phyloP scores from a whole-genome alignment of 2,888 invertebrate genomes.

The Pollenia amentaria region DNA sequence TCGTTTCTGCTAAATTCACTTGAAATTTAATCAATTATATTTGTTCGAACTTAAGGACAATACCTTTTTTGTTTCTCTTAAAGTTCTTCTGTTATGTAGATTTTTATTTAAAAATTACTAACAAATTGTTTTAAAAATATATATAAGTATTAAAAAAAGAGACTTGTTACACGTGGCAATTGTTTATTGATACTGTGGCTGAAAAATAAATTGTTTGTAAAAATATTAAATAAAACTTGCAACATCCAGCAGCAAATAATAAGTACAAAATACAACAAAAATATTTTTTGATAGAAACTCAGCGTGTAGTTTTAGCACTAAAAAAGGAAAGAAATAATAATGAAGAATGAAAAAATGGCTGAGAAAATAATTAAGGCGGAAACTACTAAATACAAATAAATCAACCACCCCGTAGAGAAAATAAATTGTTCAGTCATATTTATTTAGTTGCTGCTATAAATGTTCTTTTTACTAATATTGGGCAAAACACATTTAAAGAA shows the following conservation, averaged over 20 bases:
- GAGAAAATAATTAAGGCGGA: conserved; percentile 56
- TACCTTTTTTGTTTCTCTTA: conserved; percentile 14
- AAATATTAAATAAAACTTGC: conserved; percentile 48
- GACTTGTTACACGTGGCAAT: conserved; percentile 58
- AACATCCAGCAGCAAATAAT: not conserved
- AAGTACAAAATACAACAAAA: not conserved
- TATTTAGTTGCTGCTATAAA: conserved; percentile 23
- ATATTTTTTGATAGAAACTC: conserved; percentile 23
- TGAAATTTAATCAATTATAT: conserved; percentile 12
- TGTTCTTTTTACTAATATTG: conserved; percentile 27
- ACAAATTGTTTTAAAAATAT: not conserved
- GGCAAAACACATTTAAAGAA: not conserved
- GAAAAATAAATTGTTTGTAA: conserved; percentile 43
- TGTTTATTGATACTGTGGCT: conserved; percentile 53
- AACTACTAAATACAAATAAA: conserved; percentile 50
- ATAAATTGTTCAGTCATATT: conserved; percentile 41
- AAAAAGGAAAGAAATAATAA: conserved; percentile 49
- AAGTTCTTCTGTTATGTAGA: not conserved
- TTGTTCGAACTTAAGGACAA: not conserved
- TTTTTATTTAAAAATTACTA: not conserved
- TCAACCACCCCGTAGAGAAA: conserved; percentile 31
- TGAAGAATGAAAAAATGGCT: not conserved
- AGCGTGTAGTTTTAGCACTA: conserved; percentile 37
- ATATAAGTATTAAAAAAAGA: conserved; percentile 7
- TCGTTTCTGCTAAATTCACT: not conserved